phyloP scores from a whole-genome alignment of 2,888 invertebrate genomes.

The Scelioninae gen. 1 region DNA sequence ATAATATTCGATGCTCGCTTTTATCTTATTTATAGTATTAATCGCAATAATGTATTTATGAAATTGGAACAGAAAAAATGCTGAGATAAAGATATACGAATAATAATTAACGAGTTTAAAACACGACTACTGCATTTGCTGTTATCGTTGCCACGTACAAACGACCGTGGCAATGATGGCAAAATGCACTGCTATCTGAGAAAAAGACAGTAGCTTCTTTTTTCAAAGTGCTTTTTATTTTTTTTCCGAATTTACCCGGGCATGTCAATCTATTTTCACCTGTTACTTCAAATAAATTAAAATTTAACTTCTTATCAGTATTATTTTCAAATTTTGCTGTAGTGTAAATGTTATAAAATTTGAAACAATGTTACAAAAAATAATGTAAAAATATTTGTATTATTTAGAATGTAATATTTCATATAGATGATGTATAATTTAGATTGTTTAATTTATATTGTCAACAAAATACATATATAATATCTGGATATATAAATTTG shows the following conservation, averaged over 20 bases:
- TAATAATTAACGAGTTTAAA: conserved; percentile 67
- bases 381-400: too few relatives aligned
- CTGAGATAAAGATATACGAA: conserved; percentile 59
- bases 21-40: conserved; percentile 55
- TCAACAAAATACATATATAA: too few relatives aligned
- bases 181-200: conserved; percentile 53
- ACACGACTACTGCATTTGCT: conserved; percentile 69
- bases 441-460: too few relatives aligned
- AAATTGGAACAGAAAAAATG: conserved; percentile 60
- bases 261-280: conserved; percentile 48
- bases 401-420: too few relatives aligned
- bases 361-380: too few relatives aligned
- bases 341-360: too few relatives aligned
- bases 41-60: conserved; percentile 57
- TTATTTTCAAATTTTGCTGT: too few relatives aligned
- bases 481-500: too few relatives aligned
- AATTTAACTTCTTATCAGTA: too few relatives aligned
- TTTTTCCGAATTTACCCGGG: conserved; percentile 29
- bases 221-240: conserved; percentile 38
- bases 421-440: too few relatives aligned
- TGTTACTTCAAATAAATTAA: conserved; percentile 18
- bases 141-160: conserved; percentile 65
- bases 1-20: background rate
- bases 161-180: conserved; percentile 63
- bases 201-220: conserved; percentile 47